Percentiles rank a stretch among this genome's conserved stretches.
phyloP scores from a whole-genome alignment of 2,797 vertebrate species.

The Sparidentex hasta region DNA sequence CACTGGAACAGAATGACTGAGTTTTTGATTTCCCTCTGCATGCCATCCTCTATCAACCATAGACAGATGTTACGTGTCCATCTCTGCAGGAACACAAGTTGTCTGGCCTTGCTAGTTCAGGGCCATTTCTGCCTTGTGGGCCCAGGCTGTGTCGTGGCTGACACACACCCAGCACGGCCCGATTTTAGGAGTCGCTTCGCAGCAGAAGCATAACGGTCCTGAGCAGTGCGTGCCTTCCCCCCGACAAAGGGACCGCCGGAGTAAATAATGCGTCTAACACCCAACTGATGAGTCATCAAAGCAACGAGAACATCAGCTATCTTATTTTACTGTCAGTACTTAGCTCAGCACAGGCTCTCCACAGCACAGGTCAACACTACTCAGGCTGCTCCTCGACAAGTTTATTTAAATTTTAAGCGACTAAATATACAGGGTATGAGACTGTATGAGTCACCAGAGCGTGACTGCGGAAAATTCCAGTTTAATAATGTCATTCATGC shows the following conservation, averaged over 20 bases:
- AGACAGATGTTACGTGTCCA: conserved; percentile 63
- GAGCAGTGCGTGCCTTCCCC: conserved; percentile 45
- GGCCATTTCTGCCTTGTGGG: conserved; percentile 33
- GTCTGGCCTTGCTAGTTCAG: conserved; percentile 31
- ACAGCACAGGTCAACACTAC: conserved; percentile 52
- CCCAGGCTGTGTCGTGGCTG: conserved; percentile 24
- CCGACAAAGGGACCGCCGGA: conserved; percentile 57
- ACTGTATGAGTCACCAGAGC: conserved; percentile 33
- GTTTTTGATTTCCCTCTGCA: conserved; percentile 63
- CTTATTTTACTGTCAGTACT: conserved; percentile 65
- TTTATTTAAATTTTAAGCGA: conserved; percentile 34
- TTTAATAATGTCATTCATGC: conserved; percentile 1
- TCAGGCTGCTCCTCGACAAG: conserved; percentile 37
- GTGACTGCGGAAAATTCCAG: not conserved
- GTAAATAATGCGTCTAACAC: conserved; percentile 74
- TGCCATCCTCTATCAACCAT: conserved; percentile 74
- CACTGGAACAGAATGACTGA: conserved; percentile 62
- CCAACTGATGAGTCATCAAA: conserved; percentile 72
- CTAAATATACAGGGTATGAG: conserved; percentile 22
- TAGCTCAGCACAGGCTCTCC: conserved; percentile 51
- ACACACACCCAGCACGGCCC: conserved; percentile 41
- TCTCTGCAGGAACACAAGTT: conserved; percentile 47
- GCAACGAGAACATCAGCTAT: conserved; percentile 58
- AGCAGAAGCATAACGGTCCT: conserved; percentile 61
- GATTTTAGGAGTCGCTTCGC: conserved; percentile 60